These are phyloP conservation scores for Platalea minor DNA, from an alignment of 2,797 vertebrate genomes.

Conservation along the genomic window DNA sequence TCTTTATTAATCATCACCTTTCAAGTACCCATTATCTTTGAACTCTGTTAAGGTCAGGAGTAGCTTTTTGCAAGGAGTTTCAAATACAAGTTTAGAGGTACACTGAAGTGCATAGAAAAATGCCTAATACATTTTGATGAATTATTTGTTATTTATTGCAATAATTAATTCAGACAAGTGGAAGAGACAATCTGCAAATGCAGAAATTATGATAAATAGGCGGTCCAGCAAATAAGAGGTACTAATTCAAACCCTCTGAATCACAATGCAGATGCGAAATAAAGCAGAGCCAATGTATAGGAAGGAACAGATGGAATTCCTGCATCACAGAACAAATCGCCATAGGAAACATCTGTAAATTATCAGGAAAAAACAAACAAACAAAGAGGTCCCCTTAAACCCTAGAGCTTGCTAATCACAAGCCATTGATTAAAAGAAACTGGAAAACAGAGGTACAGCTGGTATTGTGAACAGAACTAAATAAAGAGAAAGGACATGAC, in stretches of 20 bases:
- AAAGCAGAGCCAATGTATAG: neutral
- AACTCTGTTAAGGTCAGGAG: neutral
- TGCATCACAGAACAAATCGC: neutral
- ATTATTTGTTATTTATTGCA: neutral
- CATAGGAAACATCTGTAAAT: slow-evolving; percentile 26
- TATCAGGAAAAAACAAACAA: slow-evolving; percentile 32
- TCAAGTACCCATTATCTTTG: neutral
- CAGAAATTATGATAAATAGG: neutral
- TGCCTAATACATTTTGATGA: neutral
- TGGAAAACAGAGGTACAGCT: neutral
- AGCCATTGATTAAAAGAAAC: neutral
- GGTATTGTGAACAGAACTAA: neutral
- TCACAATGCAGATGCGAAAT: neutral
- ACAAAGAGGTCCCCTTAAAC: neutral
- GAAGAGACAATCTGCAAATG: slow-evolving; percentile 5
- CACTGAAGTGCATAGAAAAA: neutral
- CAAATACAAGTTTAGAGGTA: neutral
- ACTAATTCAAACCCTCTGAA: slow-evolving; percentile 2
- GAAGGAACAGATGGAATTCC: slow-evolving; percentile 16
- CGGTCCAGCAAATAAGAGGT: neutral
- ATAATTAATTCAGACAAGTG: neutral
- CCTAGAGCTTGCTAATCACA: neutral
- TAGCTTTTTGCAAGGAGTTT: neutral
- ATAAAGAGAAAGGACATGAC: neutral
- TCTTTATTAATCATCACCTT: neutral